phyloP scores from a whole-genome alignment of 2,888 invertebrate species.

The Diplolepis rosae region DNA sequence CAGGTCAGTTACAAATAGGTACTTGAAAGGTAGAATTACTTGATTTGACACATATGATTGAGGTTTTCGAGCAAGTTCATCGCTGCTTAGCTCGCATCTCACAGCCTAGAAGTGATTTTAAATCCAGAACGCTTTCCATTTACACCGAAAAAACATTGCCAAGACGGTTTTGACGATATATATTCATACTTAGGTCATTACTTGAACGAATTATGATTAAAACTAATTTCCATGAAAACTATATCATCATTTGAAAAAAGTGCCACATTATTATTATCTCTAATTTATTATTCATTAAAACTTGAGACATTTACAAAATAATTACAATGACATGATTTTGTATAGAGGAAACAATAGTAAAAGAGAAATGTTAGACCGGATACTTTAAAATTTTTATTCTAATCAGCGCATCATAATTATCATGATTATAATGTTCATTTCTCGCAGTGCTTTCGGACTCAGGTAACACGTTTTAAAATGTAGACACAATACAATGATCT shows the following conservation, averaged over 20 bases:
- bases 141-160: constrained; percentile 54
- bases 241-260: not conserved
- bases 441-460: constrained; percentile 8
- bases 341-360: not conserved
- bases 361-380: not conserved
- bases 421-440: constrained; percentile 6
- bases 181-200: not conserved
- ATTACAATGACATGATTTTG: too few species aligned
- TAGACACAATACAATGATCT: constrained; percentile 1
- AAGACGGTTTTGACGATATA: constrained; percentile 1
- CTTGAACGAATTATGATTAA: not conserved
- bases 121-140: constrained; percentile 56
- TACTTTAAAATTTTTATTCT: constrained; percentile 21
- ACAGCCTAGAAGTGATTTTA: constrained; percentile 71
- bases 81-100: constrained; percentile 71
- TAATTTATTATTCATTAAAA: not conserved
- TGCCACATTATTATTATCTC: not conserved
- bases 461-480: constrained; percentile 21
- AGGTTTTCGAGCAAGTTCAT: constrained; percentile 70
- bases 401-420: constrained; percentile 8
- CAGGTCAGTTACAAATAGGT: constrained; percentile 48
- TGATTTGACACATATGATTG: constrained; percentile 73
- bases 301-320: not conserved
- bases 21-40: constrained; percentile 64
- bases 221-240: not conserved